A percentile compares a stretch with the other conserved stretches of the same genome.
These are phyloP conservation scores for Holothuria glaberrima DNA, from an alignment of 35 echinoderm and acorn worm species.

Conservation along the genomic window DNA sequence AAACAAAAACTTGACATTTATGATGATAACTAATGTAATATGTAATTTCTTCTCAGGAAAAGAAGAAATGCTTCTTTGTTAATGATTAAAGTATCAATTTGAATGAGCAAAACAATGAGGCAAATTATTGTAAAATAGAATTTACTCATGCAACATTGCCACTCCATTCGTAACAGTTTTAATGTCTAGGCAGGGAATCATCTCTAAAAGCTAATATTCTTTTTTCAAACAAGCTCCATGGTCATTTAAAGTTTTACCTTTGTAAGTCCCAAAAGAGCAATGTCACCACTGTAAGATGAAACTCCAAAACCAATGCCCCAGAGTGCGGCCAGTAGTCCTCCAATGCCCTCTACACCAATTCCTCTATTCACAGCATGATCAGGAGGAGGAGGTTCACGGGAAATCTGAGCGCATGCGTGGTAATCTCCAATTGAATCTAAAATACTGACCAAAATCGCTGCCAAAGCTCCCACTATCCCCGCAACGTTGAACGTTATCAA, in stretches of 20 bases:
- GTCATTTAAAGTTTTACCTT: conserved; percentile 54
- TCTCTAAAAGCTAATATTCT: too few relatives aligned
- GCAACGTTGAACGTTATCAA: conserved; percentile 8
- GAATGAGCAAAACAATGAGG: too few relatives aligned
- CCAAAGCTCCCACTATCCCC: conserved; percentile 35
- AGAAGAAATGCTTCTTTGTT: too few relatives aligned
- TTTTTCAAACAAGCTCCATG: too few relatives aligned
- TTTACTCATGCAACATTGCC: too few relatives aligned
- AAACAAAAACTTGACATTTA: too few relatives aligned
- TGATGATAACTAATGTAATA: too few relatives aligned
- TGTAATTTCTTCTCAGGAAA: too few relatives aligned
- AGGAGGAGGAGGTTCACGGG: conserved; percentile 58
- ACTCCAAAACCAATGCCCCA: conserved; percentile 51
- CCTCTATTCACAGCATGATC: conserved; percentile 72
- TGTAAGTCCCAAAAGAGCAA: conserved; percentile 58
- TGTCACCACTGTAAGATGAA: conserved; percentile 61
- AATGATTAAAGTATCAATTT: too few relatives aligned
- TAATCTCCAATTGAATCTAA: conserved; percentile 80
- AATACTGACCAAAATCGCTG: conserved; percentile 41
- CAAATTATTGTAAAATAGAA: too few relatives aligned
- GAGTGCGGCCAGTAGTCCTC: conserved; percentile 29
- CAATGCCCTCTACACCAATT: conserved; percentile 65
- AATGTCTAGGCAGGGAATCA: too few relatives aligned
- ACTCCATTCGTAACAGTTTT: too few relatives aligned
- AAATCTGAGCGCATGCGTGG: conserved; percentile 63